Evolutionary conservation across 1,140 invertebrate genomes (phyloP).

Genomic region (Euglossa dilemma): DNA sequence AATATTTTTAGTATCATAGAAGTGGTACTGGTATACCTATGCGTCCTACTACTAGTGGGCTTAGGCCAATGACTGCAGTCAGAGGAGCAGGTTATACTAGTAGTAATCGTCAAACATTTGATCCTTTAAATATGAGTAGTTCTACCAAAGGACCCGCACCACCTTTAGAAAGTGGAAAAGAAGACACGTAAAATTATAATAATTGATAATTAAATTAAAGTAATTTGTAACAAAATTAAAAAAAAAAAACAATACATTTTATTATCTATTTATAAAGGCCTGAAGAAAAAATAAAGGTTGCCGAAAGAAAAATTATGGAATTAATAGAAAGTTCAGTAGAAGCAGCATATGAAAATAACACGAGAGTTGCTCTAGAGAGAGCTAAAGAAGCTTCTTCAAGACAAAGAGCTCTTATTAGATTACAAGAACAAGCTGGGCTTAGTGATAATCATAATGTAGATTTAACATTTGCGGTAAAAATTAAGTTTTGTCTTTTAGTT

Average conservation of each 20-base stretch:
- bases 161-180: constrained; percentile 86
- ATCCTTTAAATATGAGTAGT: constrained; percentile 89
- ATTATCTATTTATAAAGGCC: constrained; percentile 83
- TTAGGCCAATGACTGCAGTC: constrained; percentile 97
- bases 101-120: constrained; percentile 86
- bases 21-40: constrained; percentile 65
- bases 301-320: constrained; percentile 92
- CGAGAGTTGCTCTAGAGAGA: constrained; percentile 90
- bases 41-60: constrained; percentile 71
- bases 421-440: constrained; percentile 94
- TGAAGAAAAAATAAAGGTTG: constrained; percentile 91
- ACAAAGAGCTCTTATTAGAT: constrained; percentile 93
- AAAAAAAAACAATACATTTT: constrained; percentile 17
- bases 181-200: constrained; percentile 86
- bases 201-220: constrained; percentile 3
- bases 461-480: constrained; percentile 93
- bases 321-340: constrained; percentile 85
- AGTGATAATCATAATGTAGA: constrained; percentile 95
- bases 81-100: constrained; percentile 96
- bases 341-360: constrained; percentile 83
- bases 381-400: constrained; percentile 98
- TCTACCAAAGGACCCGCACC: constrained; percentile 80
- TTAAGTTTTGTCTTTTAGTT: constrained; percentile 37
- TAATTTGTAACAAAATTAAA: not conserved
- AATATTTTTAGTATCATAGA: constrained; percentile 75